These are phyloP conservation scores for Romanogobio albipinnatus DNA, from an alignment of 2,113 vertebrate species.

Conservation along the genomic window DNA sequence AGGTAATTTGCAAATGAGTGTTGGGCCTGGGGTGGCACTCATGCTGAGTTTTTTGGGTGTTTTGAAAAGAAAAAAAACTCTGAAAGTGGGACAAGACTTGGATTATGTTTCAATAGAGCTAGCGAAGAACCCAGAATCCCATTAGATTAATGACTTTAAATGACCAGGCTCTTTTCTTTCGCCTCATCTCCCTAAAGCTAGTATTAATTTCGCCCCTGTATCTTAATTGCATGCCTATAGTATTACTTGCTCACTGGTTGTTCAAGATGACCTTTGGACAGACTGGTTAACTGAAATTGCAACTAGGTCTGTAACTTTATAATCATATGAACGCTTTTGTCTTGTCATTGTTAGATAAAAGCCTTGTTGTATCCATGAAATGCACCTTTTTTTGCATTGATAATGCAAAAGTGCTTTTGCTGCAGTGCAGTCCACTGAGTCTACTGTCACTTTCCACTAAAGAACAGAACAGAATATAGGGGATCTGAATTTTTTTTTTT, in stretches of 20 bases:
- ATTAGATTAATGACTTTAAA: conserved; percentile 33
- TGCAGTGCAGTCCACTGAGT: conserved; percentile 24
- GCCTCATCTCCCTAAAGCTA: conserved; percentile 28
- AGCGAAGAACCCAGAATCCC: neutral
- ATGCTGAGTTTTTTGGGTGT: conserved; percentile 12
- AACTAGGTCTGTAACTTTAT: neutral
- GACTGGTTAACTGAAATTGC: neutral
- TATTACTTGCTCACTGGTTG: neutral
- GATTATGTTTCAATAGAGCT: conserved; percentile 41
- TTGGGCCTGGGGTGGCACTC: conserved; percentile 36
- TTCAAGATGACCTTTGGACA: conserved; percentile 25
- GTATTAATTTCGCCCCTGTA: conserved; percentile 26
- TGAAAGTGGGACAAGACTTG: conserved; percentile 32
- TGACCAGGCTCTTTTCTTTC: conserved; percentile 34
- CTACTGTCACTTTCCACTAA: conserved; percentile 9
- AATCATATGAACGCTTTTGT: neutral
- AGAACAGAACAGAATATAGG: conserved; percentile 12
- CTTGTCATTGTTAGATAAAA: neutral
- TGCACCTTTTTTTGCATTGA: conserved; percentile 6
- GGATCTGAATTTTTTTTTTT: conserved; percentile 14
- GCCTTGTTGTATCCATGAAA: neutral
- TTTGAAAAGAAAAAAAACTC: conserved; percentile 11
- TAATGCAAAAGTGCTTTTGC: neutral
- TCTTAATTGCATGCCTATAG: conserved; percentile 22
- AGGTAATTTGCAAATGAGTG: conserved; percentile 62